Evolutionary conservation across 2,797 vertebrate genomes (phyloP).

Genomic region (Ptychadena robeensis): DNA sequence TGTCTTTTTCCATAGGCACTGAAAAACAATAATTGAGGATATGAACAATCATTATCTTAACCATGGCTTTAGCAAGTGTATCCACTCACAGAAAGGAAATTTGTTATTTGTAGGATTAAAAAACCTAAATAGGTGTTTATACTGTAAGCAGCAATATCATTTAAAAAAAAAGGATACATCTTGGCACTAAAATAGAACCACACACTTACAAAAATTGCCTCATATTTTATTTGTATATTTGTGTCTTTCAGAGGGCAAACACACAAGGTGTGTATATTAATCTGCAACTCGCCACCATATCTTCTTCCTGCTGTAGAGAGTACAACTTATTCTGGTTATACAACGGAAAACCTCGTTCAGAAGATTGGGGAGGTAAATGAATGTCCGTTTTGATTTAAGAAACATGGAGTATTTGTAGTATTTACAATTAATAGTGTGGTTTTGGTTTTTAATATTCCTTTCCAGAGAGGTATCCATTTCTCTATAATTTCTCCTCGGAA

Average conservation of each 20-base stretch:
- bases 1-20: too few species aligned
- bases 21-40: too few species aligned
- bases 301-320: constrained; percentile 91
- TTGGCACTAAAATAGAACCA: not conserved
- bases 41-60: too few species aligned
- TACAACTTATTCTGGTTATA: constrained; percentile 89
- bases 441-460: not conserved
- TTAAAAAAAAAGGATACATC: too few species aligned
- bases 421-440: not conserved
- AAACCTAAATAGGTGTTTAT: too few species aligned
- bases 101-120: too few species aligned
- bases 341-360: constrained; percentile 87
- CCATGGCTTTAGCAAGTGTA: too few species aligned
- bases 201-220: not conserved
- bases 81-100: too few species aligned
- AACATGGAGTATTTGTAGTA: not conserved
- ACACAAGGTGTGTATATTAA: constrained; percentile 89
- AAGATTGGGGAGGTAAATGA: constrained; percentile 89
- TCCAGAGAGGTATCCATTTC: constrained; percentile 88
- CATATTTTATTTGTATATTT: not conserved
- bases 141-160: too few species aligned
- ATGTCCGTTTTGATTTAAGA: not conserved
- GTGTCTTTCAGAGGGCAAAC: constrained; percentile 82
- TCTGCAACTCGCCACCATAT: constrained; percentile 92
- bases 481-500: constrained; percentile 90